Evolutionary conservation across 2,797 vertebrate genomes (phyloP), one percentile per base, ranked within the genome.

Genomic region (Sebastes matsubarae): DNA sequence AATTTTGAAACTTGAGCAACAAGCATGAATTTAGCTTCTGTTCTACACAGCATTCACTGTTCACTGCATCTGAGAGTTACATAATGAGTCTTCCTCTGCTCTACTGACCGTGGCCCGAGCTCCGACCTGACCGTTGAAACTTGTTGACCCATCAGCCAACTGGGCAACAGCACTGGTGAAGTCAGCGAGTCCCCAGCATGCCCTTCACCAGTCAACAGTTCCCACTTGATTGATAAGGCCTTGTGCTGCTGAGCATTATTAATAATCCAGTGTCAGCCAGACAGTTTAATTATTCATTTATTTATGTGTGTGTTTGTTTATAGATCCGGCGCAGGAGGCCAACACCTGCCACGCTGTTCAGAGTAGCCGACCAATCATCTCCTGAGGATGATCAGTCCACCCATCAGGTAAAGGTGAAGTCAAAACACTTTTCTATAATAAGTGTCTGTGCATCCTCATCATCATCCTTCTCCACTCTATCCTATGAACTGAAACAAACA

Each of bases 271-370:
- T 22, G 20, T 54, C 52, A 14, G 30, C 14, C 2, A 7, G 50
- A 52, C 50, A 52, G 57, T 66, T 86, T 36, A 78, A 67, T 83
- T 68, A 79, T 66, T 92, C 13, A 87, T 76, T 60, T 82, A 77
- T 85, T 91, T 82, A 80, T 70, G 73, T 84, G 65, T 84, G 54
- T 71, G 38, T 80, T 16, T 82, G 52, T 88, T 59, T 59, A 29
- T 20, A 99, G 98, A 99, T 99, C 89, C 96, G 98, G 18, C 96
- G 97, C 89, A 92, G 98, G 87, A 97, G 98, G 89, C 98, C 98
- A n/a, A 99, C 98, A 5, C 98, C 98, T 1, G 98, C 98, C 80
- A 98, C 98, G 71, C 95, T 99, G 79, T 99, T 99, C 92, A 96
- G 97, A 95, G 95, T 99, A 80, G 97, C 98, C 0, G 98, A 99